Base-by-base conservation (phyloP, 2,113 vertebrate species). In the Euleptes europaea region DNA sequence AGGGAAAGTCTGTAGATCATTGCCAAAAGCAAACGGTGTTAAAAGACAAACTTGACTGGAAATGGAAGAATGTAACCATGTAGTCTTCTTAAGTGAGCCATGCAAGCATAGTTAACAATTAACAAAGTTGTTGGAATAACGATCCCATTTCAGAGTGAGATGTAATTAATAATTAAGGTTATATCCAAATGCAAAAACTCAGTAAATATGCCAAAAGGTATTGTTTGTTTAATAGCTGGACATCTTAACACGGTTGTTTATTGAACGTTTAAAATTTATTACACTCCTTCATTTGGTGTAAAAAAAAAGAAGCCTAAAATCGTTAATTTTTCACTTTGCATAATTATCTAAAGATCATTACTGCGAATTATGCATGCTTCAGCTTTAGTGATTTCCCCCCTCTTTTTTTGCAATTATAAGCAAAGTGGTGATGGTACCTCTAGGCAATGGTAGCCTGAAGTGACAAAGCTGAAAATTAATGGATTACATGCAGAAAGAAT, bases 281-380 rank as follows among this genome's bases (percentile, higher is more conserved):
- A 42, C 79, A 38, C 4, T 26, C 49, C 6, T 35, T 11, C n/a
- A 49, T 80, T 23, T 76, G 76, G 35, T n/a, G 73, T 57, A 73
- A 13, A 71, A 77, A 57, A 44, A 54, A 54, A 47, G 67, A 73
- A 57, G 84, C 69, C 83, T 28, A 90, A 80, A 78, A 87, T 70
- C 40, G 70, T 86, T 84, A 81, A 76, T 84, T 75, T 67, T 86
- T 89, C 66, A 84, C 40, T 83, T 74, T 40, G 83, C 83, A 87
- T 87, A 74, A 86, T 83, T 86, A 84, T 77, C 80, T 75, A 35
- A 57, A 80, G 86, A 83, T 51, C 75, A 60, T 51, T 88, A 88
- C 63, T 49, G 83, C 0, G 3, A 42, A 79, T 0, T 42, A 78
- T 66, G 49, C 47, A 82, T 82, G 2, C 0, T 17, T 57, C 49